Conservation (phyloP, 2,797 vertebrate species). For the Pantherophis alleghaniensis region DNA sequence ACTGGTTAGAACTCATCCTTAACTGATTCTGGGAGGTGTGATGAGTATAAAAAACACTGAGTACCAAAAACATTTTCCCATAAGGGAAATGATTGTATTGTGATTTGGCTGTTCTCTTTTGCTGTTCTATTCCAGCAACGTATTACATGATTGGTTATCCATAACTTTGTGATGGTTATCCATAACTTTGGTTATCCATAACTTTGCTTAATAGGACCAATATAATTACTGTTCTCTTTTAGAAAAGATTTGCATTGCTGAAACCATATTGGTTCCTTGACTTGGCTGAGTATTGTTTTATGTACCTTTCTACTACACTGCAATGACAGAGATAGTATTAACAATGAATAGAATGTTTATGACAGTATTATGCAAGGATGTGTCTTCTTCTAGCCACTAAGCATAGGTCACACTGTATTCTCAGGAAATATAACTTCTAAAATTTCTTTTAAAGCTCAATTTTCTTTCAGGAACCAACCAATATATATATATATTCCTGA, state of each 20-base stretch:
- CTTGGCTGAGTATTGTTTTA: not conserved
- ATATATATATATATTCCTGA: not conserved
- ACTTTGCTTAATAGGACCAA: not conserved
- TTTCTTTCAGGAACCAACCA: not conserved
- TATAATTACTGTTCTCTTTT: not conserved
- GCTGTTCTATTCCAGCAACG: not conserved
- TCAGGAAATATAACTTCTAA: not conserved
- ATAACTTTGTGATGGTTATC: not conserved
- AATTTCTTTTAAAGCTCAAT: not conserved
- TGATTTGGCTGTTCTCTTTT: not conserved
- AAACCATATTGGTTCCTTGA: not conserved
- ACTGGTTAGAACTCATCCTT: not conserved
- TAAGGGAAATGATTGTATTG: not conserved
- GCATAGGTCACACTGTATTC: not conserved
- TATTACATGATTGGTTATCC: not conserved
- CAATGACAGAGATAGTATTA: not conserved
- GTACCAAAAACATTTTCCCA: not conserved
- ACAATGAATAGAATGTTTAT: not conserved
- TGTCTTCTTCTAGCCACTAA: not conserved
- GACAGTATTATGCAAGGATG: not conserved
- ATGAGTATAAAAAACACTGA: not conserved
- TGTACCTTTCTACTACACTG: not conserved
- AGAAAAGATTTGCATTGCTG: not conserved
- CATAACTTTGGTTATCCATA: not conserved
- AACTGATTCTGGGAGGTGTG: not conserved